phyloP scores from a whole-genome alignment of 2,113 vertebrate species.

The Ceyx margarethae region DNA sequence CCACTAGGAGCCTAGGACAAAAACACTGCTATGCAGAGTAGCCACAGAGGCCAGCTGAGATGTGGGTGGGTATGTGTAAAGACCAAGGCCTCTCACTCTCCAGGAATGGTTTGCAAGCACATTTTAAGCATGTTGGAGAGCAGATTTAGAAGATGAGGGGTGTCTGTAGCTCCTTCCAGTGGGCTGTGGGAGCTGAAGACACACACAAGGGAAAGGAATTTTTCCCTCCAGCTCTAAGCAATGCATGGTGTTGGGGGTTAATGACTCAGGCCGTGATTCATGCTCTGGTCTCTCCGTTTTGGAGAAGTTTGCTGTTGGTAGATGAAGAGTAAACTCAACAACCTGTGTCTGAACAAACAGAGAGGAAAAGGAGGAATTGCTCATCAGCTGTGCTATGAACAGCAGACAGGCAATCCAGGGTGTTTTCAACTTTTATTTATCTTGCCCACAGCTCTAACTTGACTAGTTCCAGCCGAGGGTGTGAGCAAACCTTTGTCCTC shows the following conservation, averaged over 20 bases:
- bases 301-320: accelerated
- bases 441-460: background rate
- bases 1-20: background rate
- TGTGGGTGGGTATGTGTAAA: background rate
- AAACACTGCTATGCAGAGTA: background rate
- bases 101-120: background rate
- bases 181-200: background rate
- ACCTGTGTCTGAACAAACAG: background rate
- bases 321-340: background rate
- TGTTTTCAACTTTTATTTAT: background rate
- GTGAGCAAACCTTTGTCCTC: conserved; percentile 17
- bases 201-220: background rate
- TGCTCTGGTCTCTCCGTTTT: background rate
- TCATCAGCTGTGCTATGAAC: background rate
- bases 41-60: background rate
- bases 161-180: background rate
- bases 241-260: background rate
- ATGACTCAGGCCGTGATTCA: conserved; percentile 44
- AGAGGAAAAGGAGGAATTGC: background rate
- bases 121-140: accelerated
- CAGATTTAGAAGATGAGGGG: background rate
- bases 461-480: background rate
- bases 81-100: background rate
- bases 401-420: background rate
- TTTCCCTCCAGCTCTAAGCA: background rate